Conservation (phyloP, 2,113 vertebrate genomes). For the Corythornis madagascariensis region DNA sequence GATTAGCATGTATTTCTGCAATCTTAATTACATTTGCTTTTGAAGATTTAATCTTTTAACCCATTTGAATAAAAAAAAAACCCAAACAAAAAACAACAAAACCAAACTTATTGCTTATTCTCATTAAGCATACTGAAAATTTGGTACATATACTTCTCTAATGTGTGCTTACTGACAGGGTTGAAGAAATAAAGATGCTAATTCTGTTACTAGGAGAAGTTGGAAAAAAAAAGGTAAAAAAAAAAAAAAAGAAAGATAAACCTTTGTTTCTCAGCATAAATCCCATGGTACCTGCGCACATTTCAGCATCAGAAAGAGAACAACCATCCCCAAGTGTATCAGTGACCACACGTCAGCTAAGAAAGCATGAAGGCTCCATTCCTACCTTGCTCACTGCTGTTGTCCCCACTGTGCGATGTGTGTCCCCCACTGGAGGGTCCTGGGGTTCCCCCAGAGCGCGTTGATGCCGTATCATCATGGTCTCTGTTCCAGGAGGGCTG, state of each 20-base stretch:
- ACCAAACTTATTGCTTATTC: slow-evolving; percentile 13
- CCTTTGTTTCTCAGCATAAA: background rate
- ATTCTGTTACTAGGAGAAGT: background rate
- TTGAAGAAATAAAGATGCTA: slow-evolving; percentile 37
- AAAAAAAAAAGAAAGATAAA: background rate
- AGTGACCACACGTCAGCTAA: background rate
- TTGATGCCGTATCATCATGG: slow-evolving; percentile 97
- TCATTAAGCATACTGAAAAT: slow-evolving; percentile 44
- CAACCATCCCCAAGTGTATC: background rate
- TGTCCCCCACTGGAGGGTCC: slow-evolving; percentile 98
- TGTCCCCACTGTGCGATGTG: slow-evolving; percentile 98
- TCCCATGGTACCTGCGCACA: background rate
- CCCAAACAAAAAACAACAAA: background rate
- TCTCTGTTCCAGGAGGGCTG: slow-evolving; percentile 99
- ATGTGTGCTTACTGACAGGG: slow-evolving; percentile 16
- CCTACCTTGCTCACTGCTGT: slow-evolving; percentile 99
- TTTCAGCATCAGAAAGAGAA: background rate
- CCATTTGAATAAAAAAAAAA: background rate
- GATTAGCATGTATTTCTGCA: background rate
- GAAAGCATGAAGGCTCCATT: slow-evolving; percentile 23
- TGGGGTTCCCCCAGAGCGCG: slow-evolving; percentile 94
- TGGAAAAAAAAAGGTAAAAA: background rate
- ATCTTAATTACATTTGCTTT: slow-evolving; percentile 25
- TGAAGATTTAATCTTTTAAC: slow-evolving; percentile 29
- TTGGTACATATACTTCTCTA: slow-evolving; percentile 49